Evolutionary conservation across 2,797 vertebrate genomes (phyloP).

Genomic region (Protosalanx chinensis): DNA sequence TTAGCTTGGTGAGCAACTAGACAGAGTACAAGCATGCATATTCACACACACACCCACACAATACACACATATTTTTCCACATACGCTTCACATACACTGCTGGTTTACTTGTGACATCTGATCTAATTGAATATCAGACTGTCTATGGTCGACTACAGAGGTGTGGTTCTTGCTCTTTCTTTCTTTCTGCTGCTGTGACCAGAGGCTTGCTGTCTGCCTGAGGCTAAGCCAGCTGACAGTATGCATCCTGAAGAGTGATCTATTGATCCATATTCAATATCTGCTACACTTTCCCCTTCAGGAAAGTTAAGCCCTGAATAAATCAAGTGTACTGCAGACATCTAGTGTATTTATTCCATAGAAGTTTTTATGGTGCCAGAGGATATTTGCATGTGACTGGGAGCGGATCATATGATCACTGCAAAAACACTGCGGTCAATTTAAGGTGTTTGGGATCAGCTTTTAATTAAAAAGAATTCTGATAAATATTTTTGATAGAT

Average conservation of each 20-base stretch:
- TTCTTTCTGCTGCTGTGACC: conserved; percentile 68
- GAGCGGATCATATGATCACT: no score
- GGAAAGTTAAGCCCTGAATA: conserved; percentile 69
- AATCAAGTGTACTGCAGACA: conserved; percentile 62
- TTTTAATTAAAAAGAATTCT: neutral
- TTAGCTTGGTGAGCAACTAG: neutral
- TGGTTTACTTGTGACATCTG: neutral
- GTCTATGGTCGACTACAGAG: conserved; percentile 43
- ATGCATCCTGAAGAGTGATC: conserved; percentile 70
- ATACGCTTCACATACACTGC: neutral
- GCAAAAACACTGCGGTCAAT: no score
- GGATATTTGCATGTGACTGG: no score
- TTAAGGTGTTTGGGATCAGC: neutral
- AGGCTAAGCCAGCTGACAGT: conserved; percentile 70
- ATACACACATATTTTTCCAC: neutral
- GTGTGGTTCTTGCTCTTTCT: conserved; percentile 68
- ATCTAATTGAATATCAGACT: neutral
- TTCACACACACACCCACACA: conserved; percentile 27
- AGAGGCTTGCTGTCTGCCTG: conserved; percentile 64
- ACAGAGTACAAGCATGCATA: conserved; percentile 18
- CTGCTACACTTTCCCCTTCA: conserved; percentile 63
- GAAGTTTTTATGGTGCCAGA: conserved; percentile 23
- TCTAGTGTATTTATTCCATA: conserved; percentile 39
- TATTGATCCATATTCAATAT: conserved; percentile 76
- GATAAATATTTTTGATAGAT: neutral